These are phyloP conservation scores for Amazona vittata DNA, from an alignment of 2,113 vertebrate species.

Conservation along the genomic window DNA sequence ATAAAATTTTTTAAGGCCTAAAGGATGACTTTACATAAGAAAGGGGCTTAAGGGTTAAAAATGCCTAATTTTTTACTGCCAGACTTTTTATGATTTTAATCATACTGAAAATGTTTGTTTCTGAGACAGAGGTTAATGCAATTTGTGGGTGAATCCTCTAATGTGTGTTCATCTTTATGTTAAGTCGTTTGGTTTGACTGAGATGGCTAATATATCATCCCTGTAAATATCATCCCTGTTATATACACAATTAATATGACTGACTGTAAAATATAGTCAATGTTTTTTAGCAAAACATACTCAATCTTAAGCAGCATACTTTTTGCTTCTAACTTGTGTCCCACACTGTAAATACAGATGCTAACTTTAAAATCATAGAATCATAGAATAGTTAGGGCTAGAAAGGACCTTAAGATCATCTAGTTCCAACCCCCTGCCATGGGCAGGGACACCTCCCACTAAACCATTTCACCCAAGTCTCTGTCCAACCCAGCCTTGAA, in stretches of 20 bases:
- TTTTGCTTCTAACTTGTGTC: background rate
- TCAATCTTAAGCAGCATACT: background rate
- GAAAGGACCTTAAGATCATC: background rate
- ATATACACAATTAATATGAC: background rate
- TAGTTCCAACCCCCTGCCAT: background rate
- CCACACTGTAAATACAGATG: accelerated
- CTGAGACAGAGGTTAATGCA: background rate
- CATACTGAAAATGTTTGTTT: background rate
- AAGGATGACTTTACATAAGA: background rate
- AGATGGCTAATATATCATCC: background rate
- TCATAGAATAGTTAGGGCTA: background rate
- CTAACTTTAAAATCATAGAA: background rate
- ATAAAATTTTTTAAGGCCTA: background rate
- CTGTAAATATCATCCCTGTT: background rate
- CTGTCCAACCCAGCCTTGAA: no score
- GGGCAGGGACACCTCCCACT: no score
- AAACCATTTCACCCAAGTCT: no score
- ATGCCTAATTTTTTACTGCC: background rate
- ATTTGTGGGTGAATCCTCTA: background rate
- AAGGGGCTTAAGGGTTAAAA: background rate
- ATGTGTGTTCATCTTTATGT: background rate
- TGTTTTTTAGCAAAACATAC: background rate
- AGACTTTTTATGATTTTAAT: background rate
- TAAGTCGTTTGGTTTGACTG: background rate
- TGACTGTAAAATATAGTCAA: background rate